Conservation (phyloP, 1,140 invertebrate species). For the Drosophila nebulosa region DNA sequence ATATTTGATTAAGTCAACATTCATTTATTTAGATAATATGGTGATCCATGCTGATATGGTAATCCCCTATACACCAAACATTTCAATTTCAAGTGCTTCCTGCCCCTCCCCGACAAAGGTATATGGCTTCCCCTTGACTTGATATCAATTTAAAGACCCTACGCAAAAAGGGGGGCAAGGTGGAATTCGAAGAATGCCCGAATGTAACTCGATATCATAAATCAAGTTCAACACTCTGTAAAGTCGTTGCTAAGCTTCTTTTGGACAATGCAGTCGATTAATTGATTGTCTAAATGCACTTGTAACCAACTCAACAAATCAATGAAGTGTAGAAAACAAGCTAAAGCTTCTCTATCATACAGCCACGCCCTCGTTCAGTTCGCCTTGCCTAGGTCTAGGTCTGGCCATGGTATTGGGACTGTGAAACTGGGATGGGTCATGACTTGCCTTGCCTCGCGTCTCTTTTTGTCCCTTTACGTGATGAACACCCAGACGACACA, state of each 20-base stretch:
- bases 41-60: background rate
- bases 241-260: conserved; percentile 27
- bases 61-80: background rate
- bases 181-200: conserved; percentile 50
- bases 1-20: background rate
- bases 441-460: background rate
- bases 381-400: background rate
- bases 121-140: background rate
- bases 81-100: conserved; percentile 9
- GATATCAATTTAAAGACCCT: background rate
- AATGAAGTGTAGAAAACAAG: conserved; percentile 73
- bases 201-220: conserved; percentile 63
- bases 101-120: background rate
- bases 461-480: background rate
- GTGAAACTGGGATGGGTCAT: background rate
- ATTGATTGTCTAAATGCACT: conserved; percentile 80
- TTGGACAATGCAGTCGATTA: conserved; percentile 67
- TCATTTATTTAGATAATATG: background rate
- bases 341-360: conserved; percentile 20
- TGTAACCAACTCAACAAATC: conserved; percentile 75
- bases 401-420: background rate
- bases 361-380: conserved; percentile 4
- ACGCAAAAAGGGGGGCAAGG: conserved; percentile 16
- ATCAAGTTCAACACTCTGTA: conserved; percentile 60
- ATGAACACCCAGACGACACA: conserved; percentile 22